phyloP scores from a whole-genome alignment of 2,888 invertebrate genomes.

The Didymodactylos carnosus region DNA sequence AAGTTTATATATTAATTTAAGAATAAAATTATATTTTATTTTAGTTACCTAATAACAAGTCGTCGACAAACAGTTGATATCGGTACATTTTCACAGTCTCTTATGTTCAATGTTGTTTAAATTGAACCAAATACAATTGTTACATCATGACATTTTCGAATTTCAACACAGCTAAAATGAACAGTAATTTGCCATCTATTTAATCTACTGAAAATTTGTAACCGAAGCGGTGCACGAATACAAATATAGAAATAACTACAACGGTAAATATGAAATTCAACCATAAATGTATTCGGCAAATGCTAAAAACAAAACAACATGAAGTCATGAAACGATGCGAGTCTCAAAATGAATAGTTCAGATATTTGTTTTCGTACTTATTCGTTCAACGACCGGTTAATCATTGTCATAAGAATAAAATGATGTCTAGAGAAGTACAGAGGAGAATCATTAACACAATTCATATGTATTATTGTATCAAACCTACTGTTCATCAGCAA shows the following conservation, averaged over 20 bases:
- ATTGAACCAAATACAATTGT: conserved; percentile 34
- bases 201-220: not conserved
- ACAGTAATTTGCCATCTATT: too few relatives aligned
- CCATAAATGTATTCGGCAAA: conserved; percentile 8
- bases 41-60: conserved; percentile 7
- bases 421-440: not conserved
- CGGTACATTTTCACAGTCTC: conserved; percentile 32
- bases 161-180: not conserved
- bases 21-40: too few relatives aligned
- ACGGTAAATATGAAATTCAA: conserved; percentile 31
- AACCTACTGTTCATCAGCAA: not conserved
- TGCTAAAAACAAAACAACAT: not conserved
- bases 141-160: conserved; percentile 26
- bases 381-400: not conserved
- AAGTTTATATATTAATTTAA: not conserved
- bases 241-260: conserved; percentile 31
- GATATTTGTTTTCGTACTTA: not conserved
- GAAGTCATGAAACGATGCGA: too few relatives aligned
- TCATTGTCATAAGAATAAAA: not conserved
- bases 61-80: conserved; percentile 30
- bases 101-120: conserved; percentile 29
- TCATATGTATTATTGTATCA: too few relatives aligned
- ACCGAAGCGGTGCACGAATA: conserved; percentile 31
- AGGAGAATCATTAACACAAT: too few relatives aligned
- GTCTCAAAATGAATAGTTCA: too few relatives aligned